These are phyloP conservation scores for Bombycilla garrulus DNA, from an alignment of 2,113 vertebrate species.

Conservation along the genomic window DNA sequence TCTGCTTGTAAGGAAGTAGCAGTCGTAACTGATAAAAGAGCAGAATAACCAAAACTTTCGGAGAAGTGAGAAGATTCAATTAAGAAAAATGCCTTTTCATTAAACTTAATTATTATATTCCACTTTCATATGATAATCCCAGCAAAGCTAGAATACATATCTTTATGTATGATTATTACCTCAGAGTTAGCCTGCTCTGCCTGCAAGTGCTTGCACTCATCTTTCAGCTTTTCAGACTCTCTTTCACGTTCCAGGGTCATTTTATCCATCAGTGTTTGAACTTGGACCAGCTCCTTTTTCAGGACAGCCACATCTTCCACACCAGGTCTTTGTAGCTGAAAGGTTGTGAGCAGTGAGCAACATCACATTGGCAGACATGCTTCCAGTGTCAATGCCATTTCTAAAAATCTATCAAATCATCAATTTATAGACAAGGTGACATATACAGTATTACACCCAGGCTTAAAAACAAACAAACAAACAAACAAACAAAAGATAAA, in stretches of 20 bases:
- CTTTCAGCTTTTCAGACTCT: slow-evolving; percentile 88
- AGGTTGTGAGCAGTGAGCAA: background rate
- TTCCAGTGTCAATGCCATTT: background rate
- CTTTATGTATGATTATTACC: slow-evolving; percentile 70
- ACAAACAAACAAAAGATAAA: background rate
- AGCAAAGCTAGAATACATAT: background rate
- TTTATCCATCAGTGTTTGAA: slow-evolving; percentile 94
- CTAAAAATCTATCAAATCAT: background rate
- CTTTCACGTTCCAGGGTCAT: slow-evolving; percentile 91
- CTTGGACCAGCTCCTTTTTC: slow-evolving; percentile 94
- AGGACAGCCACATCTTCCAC: slow-evolving; percentile 95
- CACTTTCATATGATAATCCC: background rate
- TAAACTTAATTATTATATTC: background rate
- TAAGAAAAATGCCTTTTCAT: background rate
- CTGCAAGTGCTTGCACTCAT: slow-evolving; percentile 86
- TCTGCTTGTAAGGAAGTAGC: background rate
- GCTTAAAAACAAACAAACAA: background rate
- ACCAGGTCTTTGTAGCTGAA: slow-evolving; percentile 92
- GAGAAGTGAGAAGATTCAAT: background rate
- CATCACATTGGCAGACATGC: background rate
- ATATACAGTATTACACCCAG: background rate
- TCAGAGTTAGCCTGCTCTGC: slow-evolving; percentile 83
- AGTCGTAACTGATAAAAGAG: background rate
- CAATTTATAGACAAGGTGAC: background rate
- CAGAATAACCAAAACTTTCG: background rate